Percentiles rank a stretch among this genome's conserved stretches.
These are phyloP conservation scores for Micropterix aruncella DNA, from an alignment of 2,888 invertebrate species.

Conservation along the genomic window DNA sequence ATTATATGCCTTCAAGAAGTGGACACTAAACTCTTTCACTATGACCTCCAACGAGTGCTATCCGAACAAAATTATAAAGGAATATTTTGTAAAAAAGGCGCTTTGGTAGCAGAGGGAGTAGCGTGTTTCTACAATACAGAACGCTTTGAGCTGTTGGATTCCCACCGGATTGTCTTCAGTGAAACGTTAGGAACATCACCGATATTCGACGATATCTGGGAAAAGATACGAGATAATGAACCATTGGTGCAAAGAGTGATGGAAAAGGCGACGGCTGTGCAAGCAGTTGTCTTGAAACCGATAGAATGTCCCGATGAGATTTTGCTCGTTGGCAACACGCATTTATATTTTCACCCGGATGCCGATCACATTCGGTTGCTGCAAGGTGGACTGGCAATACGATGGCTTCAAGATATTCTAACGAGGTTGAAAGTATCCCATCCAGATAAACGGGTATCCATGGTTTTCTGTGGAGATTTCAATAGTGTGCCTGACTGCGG, in stretches of 20 bases:
- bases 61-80: slow-evolving; percentile 39
- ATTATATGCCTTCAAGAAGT: slow-evolving; percentile 90
- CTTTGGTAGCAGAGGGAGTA: slow-evolving; percentile 63
- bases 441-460: slow-evolving; percentile 34
- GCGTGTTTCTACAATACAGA: slow-evolving; percentile 59
- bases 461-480: slow-evolving; percentile 85
- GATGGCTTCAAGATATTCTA: slow-evolving; percentile 49
- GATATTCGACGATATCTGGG: slow-evolving; percentile 44
- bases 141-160: slow-evolving; percentile 52
- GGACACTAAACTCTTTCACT: slow-evolving; percentile 60
- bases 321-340: slow-evolving; percentile 70
- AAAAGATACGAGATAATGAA: slow-evolving; percentile 40
- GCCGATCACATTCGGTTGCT: slow-evolving; percentile 80
- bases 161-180: slow-evolving; percentile 41
- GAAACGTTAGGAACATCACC: slow-evolving; percentile 37
- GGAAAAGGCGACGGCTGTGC: slow-evolving; percentile 51
- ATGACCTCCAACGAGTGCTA: slow-evolving; percentile 49
- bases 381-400: slow-evolving; percentile 63
- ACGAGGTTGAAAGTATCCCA: slow-evolving; percentile 24
- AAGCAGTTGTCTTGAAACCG: slow-evolving; percentile 44
- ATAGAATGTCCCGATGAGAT: slow-evolving; percentile 39
- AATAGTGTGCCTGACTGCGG: slow-evolving; percentile 79
- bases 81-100: slow-evolving; percentile 56
- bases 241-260: slow-evolving; percentile 41
- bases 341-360: slow-evolving; percentile 86